phyloP scores from a whole-genome alignment of 2,113 vertebrate genomes.

The Illadopsis cleaveri region DNA sequence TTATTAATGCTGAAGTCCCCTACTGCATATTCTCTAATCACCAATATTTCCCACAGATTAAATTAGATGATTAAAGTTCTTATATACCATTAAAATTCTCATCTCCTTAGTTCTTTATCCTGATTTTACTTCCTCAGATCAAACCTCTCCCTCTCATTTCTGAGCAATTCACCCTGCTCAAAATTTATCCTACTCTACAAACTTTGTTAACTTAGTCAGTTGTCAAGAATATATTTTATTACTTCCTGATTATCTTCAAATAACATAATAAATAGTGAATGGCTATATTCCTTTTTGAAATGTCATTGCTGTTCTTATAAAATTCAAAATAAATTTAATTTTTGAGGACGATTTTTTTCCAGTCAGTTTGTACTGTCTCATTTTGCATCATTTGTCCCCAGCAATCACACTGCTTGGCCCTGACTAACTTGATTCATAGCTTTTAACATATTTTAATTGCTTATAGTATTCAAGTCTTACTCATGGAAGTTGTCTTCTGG shows the following conservation, averaged over 20 bases:
- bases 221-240: background rate
- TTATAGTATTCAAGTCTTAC: background rate
- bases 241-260: background rate
- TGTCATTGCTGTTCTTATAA: background rate
- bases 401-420: background rate
- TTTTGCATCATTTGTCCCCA: background rate
- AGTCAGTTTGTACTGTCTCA: background rate
- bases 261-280: background rate
- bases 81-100: background rate
- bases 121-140: background rate
- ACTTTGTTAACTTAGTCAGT: background rate
- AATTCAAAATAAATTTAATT: background rate
- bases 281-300: background rate
- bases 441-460: conserved; percentile 20
- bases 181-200: background rate
- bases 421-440: background rate
- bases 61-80: background rate
- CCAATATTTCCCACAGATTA: background rate
- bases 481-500: background rate
- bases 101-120: background rate
- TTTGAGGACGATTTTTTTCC: background rate
- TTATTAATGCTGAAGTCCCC: background rate
- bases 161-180: background rate
- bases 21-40: background rate
- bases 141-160: background rate